Evolutionary conservation across 2,113 vertebrate genomes (phyloP).

Genomic region (Cacatua alba): DNA sequence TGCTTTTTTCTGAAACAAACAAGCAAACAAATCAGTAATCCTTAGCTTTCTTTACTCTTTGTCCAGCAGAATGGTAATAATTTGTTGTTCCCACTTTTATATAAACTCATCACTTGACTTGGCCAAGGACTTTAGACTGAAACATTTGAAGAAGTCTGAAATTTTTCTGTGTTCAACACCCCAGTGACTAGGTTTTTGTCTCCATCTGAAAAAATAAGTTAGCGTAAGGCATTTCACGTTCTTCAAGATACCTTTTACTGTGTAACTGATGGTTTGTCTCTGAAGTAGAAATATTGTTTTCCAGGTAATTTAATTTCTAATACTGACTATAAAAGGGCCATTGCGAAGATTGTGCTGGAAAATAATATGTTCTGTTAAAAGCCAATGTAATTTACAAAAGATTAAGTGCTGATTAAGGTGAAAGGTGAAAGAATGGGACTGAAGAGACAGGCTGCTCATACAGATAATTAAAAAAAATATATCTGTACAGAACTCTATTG

Average conservation of each 20-base stretch:
- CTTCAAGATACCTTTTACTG: neutral
- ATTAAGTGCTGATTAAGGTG: neutral
- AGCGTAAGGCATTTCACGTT: neutral
- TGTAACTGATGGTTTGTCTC: neutral
- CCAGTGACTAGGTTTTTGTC: neutral
- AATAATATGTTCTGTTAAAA: neutral
- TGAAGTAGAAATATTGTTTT: neutral
- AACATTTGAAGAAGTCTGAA: neutral
- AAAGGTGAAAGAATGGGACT: neutral
- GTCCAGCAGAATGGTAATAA: neutral
- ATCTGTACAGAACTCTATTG: neutral
- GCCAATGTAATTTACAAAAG: neutral
- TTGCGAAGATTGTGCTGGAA: neutral
- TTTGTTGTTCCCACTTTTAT: neutral
- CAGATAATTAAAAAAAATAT: neutral
- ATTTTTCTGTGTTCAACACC: neutral
- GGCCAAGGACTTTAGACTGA: neutral
- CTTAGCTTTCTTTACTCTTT: neutral
- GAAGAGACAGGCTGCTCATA: neutral
- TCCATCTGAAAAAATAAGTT: neutral
- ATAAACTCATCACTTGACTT: neutral
- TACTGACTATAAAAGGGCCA: neutral
- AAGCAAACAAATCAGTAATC: neutral
- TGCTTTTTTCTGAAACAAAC: neutral
- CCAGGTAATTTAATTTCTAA: slow-evolving; percentile 10